Conservation (phyloP, 2,888 invertebrate species). For the Dicyrtoma fusca region DNA sequence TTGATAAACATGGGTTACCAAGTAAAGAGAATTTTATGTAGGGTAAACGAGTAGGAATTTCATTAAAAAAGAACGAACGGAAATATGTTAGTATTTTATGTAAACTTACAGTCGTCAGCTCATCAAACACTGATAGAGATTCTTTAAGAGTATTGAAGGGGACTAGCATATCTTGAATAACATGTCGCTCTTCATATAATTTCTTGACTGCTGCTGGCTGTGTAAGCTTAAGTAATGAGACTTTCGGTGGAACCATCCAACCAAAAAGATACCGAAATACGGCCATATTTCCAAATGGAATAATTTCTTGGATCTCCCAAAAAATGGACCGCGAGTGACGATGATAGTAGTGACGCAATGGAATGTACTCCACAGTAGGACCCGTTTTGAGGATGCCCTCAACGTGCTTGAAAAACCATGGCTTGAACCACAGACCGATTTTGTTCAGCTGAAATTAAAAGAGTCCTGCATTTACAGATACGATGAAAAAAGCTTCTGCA, state of each 20-base stretch:
- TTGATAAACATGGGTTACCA: no score
- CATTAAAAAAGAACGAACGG: no score
- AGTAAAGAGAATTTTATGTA: no score
- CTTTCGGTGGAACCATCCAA: conserved; percentile 82
- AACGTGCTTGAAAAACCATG: conserved; percentile 84
- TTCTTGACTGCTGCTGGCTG: conserved; percentile 71
- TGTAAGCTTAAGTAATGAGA: conserved; percentile 76
- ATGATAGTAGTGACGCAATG: conserved; percentile 79
- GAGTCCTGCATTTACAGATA: no score
- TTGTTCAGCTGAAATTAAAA: conserved; percentile 66
- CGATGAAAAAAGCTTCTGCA: no score
- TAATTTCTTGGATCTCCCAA: conserved; percentile 82
- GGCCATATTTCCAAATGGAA: conserved; percentile 78
- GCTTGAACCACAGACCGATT: conserved; percentile 77
- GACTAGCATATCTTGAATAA: conserved; percentile 81
- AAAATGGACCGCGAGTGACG: conserved; percentile 78
- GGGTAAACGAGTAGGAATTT: no score
- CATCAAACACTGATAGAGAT: conserved; percentile 69
- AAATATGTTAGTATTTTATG: not conserved
- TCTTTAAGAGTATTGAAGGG: conserved; percentile 68
- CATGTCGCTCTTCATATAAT: conserved; percentile 75
- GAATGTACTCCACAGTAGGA: conserved; percentile 69
- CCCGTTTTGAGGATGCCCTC: conserved; percentile 63
- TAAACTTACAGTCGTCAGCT: conserved; percentile 60
- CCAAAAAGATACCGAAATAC: conserved; percentile 75